These are phyloP conservation scores for Python bivittatus DNA, from an alignment of 2,113 vertebrate genomes.

Conservation along the genomic window DNA sequence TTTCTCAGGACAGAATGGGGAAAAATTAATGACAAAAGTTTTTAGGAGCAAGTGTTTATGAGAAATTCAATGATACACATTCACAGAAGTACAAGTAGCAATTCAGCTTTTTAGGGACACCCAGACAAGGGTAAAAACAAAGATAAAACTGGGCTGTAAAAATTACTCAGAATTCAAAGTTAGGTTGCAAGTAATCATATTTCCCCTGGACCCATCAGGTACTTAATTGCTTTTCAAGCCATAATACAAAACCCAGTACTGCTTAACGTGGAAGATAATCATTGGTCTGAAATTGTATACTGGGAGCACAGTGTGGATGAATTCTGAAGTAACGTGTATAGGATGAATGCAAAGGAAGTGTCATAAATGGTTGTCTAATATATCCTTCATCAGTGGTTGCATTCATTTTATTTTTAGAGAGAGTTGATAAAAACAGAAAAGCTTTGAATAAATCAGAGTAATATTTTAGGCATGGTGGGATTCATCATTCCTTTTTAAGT, in stretches of 20 bases:
- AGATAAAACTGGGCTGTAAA: no score
- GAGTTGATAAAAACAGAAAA: background rate
- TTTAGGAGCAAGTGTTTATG: no score
- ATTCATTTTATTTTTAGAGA: background rate
- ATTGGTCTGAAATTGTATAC: background rate
- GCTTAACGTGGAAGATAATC: background rate
- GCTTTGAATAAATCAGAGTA: background rate
- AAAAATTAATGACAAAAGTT: no score
- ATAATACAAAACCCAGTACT: background rate
- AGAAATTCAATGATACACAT: no score
- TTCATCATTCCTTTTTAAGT: slow-evolving; percentile 33
- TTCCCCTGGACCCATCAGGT: no score
- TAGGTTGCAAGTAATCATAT: background rate
- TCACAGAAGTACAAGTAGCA: no score
- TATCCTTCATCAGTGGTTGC: background rate
- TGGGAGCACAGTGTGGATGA: background rate
- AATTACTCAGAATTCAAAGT: no score
- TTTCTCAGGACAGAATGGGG: no score
- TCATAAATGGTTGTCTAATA: background rate
- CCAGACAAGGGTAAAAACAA: no score
- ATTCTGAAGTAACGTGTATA: background rate
- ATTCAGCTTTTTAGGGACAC: no score
- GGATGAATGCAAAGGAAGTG: background rate
- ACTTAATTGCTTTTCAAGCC: background rate
- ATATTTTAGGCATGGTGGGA: background rate